Conservation (phyloP, 2,888 invertebrate genomes). For the Ectropis crepuscularia region DNA sequence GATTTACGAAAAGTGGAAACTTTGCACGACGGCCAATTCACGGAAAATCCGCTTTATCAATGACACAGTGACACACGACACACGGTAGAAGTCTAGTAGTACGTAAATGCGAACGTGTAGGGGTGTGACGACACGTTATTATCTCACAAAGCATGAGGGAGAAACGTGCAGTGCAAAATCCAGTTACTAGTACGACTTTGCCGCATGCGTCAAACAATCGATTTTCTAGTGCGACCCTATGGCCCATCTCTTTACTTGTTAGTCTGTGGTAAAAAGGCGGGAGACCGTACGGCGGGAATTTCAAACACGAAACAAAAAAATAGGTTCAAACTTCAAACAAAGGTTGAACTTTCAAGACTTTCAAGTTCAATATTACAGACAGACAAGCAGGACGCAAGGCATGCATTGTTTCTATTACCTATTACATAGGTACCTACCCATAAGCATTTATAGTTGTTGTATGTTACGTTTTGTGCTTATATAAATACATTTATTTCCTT, state of each 20-base stretch:
- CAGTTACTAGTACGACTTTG: not conserved
- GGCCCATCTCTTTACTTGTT: not conserved
- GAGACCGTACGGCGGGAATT: slow-evolving; percentile 5
- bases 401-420: no score
- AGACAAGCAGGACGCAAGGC: no score
- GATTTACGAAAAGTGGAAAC: slow-evolving; percentile 27
- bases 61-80: no score
- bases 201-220: slow-evolving; percentile 28
- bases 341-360: no score
- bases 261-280: slow-evolving; percentile 9
- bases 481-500: no score
- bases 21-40: slow-evolving; percentile 43
- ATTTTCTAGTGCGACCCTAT: slow-evolving; percentile 12
- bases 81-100: slow-evolving; percentile 2
- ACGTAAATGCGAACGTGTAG: slow-evolving; percentile 12
- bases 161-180: not conserved
- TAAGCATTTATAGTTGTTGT: no score
- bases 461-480: no score
- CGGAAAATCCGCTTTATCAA: slow-evolving; percentile 46
- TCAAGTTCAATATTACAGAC: no score
- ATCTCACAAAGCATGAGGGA: not conserved
- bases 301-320: not conserved
- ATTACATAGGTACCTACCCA: no score
- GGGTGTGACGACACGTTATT: slow-evolving; percentile 6
- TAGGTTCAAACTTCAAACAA: no score